Evolutionary conservation across 1,140 invertebrate species (phyloP).

Genomic region (Melipona quadrifasciata): DNA sequence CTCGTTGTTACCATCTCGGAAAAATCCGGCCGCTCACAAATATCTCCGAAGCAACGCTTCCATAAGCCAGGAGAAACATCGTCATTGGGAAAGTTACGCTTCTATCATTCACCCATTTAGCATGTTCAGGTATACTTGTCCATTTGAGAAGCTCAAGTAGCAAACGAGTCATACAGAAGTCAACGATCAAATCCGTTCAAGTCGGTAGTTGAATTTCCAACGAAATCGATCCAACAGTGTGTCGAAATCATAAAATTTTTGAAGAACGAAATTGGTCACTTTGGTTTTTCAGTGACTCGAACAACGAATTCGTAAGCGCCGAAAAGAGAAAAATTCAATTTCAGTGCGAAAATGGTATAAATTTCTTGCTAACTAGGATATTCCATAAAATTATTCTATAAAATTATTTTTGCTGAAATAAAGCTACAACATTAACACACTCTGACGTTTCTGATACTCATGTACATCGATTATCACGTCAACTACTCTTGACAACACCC

Average conservation of each 20-base stretch:
- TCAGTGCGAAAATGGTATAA: too few relatives aligned
- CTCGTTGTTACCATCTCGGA: slow-evolving; percentile 69
- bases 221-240: neutral
- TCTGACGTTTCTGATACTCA: neutral
- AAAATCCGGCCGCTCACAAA: slow-evolving; percentile 68
- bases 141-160: neutral
- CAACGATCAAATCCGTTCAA: neutral
- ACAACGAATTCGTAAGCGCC: too few relatives aligned
- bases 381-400: too few relatives aligned
- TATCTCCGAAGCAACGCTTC: slow-evolving; percentile 73
- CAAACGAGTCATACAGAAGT: neutral
- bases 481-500: neutral
- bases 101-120: slow-evolving; percentile 78
- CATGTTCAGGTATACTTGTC: slow-evolving; percentile 73
- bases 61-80: slow-evolving; percentile 71
- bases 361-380: too few relatives aligned
- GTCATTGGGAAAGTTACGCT: slow-evolving; percentile 66
- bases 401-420: too few relatives aligned
- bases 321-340: too few relatives aligned
- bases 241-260: neutral
- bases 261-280: neutral
- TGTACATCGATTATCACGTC: neutral
- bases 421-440: neutral
- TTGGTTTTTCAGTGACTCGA: too few relatives aligned
- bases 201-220: neutral